Evolutionary conservation across 2,888 invertebrate genomes (phyloP).

Genomic region (Villa cingulata): DNA sequence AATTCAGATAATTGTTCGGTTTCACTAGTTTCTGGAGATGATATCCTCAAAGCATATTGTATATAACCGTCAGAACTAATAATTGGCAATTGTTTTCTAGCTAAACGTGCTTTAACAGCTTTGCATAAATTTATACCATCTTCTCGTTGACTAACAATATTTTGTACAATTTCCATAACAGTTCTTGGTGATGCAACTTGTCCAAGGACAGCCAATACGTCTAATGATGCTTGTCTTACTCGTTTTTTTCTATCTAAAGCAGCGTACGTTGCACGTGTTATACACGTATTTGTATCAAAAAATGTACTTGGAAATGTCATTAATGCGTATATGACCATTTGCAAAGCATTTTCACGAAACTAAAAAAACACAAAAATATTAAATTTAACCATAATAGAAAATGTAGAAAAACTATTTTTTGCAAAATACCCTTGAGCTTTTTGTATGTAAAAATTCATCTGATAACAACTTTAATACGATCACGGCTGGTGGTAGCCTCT

Average conservation of each 20-base stretch:
- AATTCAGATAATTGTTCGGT: conserved; percentile 23
- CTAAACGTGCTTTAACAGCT: conserved; percentile 60
- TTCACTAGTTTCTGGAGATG: conserved; percentile 25
- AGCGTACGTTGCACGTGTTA: conserved; percentile 32
- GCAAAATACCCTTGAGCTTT: conserved; percentile 32
- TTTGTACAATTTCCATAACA: conserved; percentile 49
- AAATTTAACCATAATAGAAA: too few relatives aligned
- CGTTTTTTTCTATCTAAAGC: conserved; percentile 50
- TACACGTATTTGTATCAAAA: conserved; percentile 43
- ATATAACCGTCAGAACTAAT: conserved; percentile 58
- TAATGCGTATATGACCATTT: conserved; percentile 61
- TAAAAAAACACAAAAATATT: conserved; percentile 21
- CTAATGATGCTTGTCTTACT: conserved; percentile 65
- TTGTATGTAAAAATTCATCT: conserved; percentile 35
- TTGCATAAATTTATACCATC: conserved; percentile 45
- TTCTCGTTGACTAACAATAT: conserved; percentile 40
- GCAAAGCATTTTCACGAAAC: conserved; percentile 60
- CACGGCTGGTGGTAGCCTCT: conserved; percentile 34
- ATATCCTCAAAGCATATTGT: conserved; percentile 56
- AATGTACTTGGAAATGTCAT: conserved; percentile 68
- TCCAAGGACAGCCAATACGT: conserved; percentile 63
- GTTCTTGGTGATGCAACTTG: conserved; percentile 52
- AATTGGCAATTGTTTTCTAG: conserved; percentile 58
- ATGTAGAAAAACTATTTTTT: too few relatives aligned
- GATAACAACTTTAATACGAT: conserved; percentile 35